Base-by-base conservation (phyloP, 2,113 vertebrate genomes). In the Myotis davidii region DNA sequence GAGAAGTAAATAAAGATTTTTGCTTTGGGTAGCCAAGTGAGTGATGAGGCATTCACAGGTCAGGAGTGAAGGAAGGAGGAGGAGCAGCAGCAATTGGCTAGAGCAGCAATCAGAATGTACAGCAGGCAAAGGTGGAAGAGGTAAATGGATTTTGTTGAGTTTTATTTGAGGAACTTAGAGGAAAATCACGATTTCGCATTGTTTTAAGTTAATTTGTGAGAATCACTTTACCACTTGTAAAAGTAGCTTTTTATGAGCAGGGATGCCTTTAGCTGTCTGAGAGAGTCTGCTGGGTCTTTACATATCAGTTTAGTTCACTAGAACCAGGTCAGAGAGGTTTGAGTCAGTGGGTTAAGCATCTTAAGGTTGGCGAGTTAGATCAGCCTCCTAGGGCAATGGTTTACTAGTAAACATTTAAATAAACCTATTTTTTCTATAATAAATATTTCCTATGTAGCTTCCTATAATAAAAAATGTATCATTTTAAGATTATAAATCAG, bases 391-490 rank as follows among this genome's bases (percentile, higher is more conserved):
- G 20, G 14, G n/a, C 23, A 94, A 82, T 72, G 9, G 20, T 16
- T 81, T 82, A 9, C 45, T 45, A 45, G 45, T 45, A 88, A 61
- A 59, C 59, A 50, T 59, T 95, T 32, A 87, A 96, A 37, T 50
- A 85, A 94, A 32, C 17, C 17, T 27, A 18, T 64, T 81, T 91
- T 72, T 54, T 56, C 56, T 88, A 45, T 20, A 59, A 73, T 39
- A 93, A 93, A 74, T 69, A 88, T 73, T 91, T 97, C 67, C 76
- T 52, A 5, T 56, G 23, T 73, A 67, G 50, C 32, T 90, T 93
- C 74, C 42, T 88, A 13, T 45, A 69, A 86, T 82, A 91, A 82
- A 92, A 92, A 56, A 90, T 81, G 65, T 12, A 56, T 70, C 56
- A 23, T 94, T 48, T 52, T 76, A 88, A 82, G 54, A 88, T 88